phyloP scores from a whole-genome alignment of 1,140 invertebrate genomes.

The Subanguina moxae region DNA sequence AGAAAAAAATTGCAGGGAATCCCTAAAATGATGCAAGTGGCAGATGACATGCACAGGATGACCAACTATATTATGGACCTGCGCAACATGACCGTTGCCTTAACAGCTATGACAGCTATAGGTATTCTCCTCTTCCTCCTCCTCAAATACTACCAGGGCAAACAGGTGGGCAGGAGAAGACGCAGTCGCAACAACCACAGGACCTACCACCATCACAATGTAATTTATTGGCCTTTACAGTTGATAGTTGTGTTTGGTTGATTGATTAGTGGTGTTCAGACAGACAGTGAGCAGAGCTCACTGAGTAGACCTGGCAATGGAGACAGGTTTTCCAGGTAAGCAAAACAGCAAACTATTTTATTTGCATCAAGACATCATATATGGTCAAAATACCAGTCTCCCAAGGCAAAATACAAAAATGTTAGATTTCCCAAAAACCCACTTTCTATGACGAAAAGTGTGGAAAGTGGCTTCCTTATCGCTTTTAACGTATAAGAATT shows the following conservation, averaged over 20 bases:
- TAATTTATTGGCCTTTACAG: too few relatives aligned
- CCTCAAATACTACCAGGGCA: constrained; percentile 6
- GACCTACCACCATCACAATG: constrained; percentile 6
- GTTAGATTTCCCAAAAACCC: too few relatives aligned
- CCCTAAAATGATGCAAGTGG: too few relatives aligned
- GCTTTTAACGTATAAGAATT: too few relatives aligned
- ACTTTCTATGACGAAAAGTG: too few relatives aligned
- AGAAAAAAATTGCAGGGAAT: too few relatives aligned
- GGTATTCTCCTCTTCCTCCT: constrained; percentile 4
- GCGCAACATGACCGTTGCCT: constrained; percentile 42
- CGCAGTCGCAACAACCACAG: constrained; percentile 8
- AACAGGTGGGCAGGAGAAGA: background rate
- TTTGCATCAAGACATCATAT: too few relatives aligned
- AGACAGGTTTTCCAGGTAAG: background rate
- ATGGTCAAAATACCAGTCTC: too few relatives aligned
- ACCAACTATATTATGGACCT: constrained; percentile 49
- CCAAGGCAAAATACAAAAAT: too few relatives aligned
- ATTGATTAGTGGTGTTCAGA: background rate
- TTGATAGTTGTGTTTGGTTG: too few relatives aligned
- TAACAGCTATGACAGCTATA: constrained; percentile 13
- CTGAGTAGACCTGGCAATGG: constrained; percentile 4
- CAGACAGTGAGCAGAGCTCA: constrained; percentile 13
- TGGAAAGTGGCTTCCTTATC: too few relatives aligned
- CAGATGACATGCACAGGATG: constrained; percentile 52
- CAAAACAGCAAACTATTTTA: too few relatives aligned